Evolutionary conservation across 1,140 invertebrate genomes (phyloP).

Genomic region (Goniozus legneri): DNA sequence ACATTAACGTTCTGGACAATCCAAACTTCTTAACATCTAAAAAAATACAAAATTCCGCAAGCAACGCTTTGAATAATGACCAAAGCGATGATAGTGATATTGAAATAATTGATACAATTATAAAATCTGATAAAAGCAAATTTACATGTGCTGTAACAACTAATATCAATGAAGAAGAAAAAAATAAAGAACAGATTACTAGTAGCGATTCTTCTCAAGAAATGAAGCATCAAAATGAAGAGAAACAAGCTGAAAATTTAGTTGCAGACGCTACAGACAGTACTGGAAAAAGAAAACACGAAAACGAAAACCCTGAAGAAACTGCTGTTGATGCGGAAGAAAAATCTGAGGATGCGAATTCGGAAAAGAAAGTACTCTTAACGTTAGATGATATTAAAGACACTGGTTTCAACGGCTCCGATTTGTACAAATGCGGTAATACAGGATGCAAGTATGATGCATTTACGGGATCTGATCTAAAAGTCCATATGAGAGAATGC

Average conservation of each 20-base stretch:
- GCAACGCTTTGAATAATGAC: not conserved
- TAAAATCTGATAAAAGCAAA: not conserved
- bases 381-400: constrained; percentile 44
- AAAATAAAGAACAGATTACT: constrained; percentile 2
- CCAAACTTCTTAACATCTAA: constrained; percentile 33
- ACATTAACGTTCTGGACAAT: constrained; percentile 41
- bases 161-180: not conserved
- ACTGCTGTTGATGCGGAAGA: no score
- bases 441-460: constrained; percentile 38
- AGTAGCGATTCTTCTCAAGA: not conserved
- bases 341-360: not conserved
- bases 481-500: constrained; percentile 54
- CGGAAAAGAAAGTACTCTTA: constrained; percentile 16
- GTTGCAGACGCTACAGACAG: not conserved
- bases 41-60: not conserved
- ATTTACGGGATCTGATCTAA: constrained; percentile 36
- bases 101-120: constrained; percentile 40
- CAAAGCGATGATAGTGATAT: constrained; percentile 41
- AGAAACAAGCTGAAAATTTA: constrained; percentile 6
- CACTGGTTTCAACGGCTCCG: constrained; percentile 41
- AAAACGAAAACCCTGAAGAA: constrained; percentile 1
- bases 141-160: not conserved
- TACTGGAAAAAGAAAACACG: not conserved
- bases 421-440: constrained; percentile 57
- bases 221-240: constrained; percentile 1